Evolutionary conservation across 2,113 vertebrate genomes (phyloP), one percentile per base, ranked within the genome.

Genomic region (Datnioides undecimradiatus): DNA sequence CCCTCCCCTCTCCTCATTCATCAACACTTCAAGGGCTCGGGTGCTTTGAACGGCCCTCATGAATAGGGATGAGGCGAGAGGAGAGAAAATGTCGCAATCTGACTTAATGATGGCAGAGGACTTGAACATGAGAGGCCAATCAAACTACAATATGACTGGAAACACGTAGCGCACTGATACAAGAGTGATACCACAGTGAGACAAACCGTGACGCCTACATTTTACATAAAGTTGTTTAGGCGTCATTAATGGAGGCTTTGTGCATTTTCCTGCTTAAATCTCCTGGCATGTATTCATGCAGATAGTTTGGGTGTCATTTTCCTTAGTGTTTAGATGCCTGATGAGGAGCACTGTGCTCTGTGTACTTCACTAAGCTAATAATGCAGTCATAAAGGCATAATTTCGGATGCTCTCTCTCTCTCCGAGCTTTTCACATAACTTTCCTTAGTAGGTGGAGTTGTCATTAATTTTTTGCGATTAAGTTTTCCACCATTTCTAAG

Each of bases 1-100:
- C 27, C 25, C 4, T 27, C 51, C 12, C 51, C 4, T 17, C n/a
- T 23, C 52, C 72, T 23, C 29, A 57, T 69, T 89, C 86, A 89
- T 90, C 90, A 87, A 89, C 91, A 91, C 87, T 90, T 91, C 86
- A 84, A 90, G 80, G 88, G 80, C 75, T 79, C 0, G 9, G 73
- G 31, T 33, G 73, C 82, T 89, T 82, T 84, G 81, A 89, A 80
- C 75, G 54, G 63, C 67, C 19, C 72, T 87, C 80, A 82, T 92
- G 84, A 93, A 92, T 91, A 86, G 78, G 82, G 76, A 92, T 85
- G 87, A 90, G 89, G 57, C 63, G 31, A 79, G 82, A 27, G 40
- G 73, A 63, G 82, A 62, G 55, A 49, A 85, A 84, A 80, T 41
- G 79, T 83, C 27, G 21, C 75, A 80, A 79, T 70, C 76, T 72